Percentiles rank a stretch among this genome's conserved stretches.
Conservation (phyloP, 2,113 vertebrate genomes). For the Crotalus viridis region DNA sequence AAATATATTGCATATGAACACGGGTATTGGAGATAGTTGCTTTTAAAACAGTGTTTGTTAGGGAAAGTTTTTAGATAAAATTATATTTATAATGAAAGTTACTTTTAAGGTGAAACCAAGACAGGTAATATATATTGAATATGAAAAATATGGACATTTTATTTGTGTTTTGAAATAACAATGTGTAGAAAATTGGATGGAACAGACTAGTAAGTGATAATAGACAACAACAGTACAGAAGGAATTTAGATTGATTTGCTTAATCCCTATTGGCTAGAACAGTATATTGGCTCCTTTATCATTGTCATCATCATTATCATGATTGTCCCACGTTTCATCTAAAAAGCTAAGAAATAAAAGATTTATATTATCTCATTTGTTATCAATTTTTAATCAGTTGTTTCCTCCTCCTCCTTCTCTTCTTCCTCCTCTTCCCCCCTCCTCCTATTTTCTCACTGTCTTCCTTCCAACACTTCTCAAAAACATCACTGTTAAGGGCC, state of each 20-base stretch:
- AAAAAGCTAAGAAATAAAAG: neutral
- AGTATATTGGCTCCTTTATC: neutral
- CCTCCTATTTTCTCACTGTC: neutral
- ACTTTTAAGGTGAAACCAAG: neutral
- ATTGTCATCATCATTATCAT: neutral
- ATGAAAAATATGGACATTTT: neutral
- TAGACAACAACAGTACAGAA: neutral
- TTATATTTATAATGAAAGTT: neutral
- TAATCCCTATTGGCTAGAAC: neutral
- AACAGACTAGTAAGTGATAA: neutral
- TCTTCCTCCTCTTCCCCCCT: too few relatives aligned
- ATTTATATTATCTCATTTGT: neutral
- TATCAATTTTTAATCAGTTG: neutral
- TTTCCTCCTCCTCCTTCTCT: too few relatives aligned
- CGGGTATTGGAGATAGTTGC: neutral
- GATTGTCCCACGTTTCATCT: neutral
- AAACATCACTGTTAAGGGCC: neutral
- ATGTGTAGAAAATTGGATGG: neutral
- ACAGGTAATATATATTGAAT: neutral
- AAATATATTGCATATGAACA: neutral
- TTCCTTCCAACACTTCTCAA: neutral
- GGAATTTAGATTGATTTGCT: neutral
- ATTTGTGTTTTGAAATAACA: neutral
- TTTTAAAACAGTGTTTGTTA: neutral
- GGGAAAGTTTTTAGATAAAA: neutral